These are phyloP conservation scores for Liposcelis brunnea DNA, from an alignment of 2,888 invertebrate species.

Conservation along the genomic window DNA sequence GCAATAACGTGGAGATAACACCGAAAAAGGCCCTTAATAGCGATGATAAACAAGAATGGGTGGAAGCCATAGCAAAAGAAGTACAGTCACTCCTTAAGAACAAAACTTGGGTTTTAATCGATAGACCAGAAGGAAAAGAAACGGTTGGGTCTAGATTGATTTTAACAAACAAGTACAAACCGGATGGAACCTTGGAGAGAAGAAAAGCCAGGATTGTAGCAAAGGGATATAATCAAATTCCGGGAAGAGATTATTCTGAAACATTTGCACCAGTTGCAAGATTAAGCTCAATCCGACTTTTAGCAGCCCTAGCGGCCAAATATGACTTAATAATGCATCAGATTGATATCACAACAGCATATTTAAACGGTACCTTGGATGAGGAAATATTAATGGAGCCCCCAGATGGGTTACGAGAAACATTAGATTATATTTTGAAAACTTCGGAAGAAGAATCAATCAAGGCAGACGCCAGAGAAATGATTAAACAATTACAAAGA, in stretches of 20 bases:
- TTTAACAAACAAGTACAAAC: conserved; percentile 18
- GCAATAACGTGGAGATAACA: too few species aligned
- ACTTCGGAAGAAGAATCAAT: too few species aligned
- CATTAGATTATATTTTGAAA: too few species aligned
- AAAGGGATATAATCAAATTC: too few species aligned
- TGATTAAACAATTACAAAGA: conserved; percentile 11
- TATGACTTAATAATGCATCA: conserved; percentile 14
- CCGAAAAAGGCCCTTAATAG: too few species aligned
- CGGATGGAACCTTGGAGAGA: conserved; percentile 16
- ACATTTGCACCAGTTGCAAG: too few species aligned
- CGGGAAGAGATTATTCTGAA: too few species aligned
- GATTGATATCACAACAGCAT: conserved; percentile 19
- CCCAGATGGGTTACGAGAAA: conserved; percentile 14
- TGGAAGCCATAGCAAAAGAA: conserved; percentile 9
- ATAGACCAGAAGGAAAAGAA: conserved; percentile 7
- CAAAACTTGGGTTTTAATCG: conserved; percentile 12
- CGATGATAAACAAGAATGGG: too few species aligned
- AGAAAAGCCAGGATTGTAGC: too few species aligned
- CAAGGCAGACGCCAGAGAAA: too few species aligned
- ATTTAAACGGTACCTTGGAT: conserved; percentile 17
- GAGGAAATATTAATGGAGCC: conserved; percentile 17
- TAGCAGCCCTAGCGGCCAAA: conserved; percentile 15
- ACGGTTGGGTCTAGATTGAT: conserved; percentile 17
- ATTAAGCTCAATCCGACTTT: conserved; percentile 17
- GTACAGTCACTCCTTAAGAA: conserved; percentile 7